Conservation (phyloP, 2,797 vertebrate species). For the Menidia menidia region DNA sequence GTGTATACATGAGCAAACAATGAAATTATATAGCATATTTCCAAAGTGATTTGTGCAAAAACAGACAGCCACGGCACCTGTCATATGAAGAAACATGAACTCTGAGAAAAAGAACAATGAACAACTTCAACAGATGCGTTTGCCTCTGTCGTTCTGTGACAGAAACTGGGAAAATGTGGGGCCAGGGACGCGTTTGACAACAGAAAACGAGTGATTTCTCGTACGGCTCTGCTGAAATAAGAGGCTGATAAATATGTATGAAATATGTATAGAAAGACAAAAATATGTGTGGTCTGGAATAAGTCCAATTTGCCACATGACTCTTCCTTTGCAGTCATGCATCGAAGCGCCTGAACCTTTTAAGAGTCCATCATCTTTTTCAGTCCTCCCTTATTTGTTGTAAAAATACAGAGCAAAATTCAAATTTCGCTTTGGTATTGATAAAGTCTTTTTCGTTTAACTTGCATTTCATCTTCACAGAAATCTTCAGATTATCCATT, state of each 20-base stretch:
- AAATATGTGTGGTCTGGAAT: conserved; percentile 16
- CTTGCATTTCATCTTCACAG: no score
- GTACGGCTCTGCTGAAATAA: no score
- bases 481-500: neutral
- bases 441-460: no score
- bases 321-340: conserved; percentile 10
- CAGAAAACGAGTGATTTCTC: conserved; percentile 2
- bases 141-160: neutral
- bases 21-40: no score
- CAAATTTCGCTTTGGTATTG: no score
- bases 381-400: neutral
- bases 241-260: neutral
- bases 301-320: conserved; percentile 13
- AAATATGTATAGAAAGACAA: neutral
- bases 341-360: neutral
- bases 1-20: no score
- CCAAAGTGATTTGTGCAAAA: neutral
- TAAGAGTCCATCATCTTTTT: conserved; percentile 1
- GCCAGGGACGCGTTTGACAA: rapidly evolving
- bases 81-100: neutral
- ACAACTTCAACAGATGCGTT: neutral
- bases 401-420: neutral
- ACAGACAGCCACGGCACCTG: neutral
- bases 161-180: neutral
- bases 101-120: no score